phyloP scores from a whole-genome alignment of 2,888 invertebrate species.

The Drosophila pullipes region DNA sequence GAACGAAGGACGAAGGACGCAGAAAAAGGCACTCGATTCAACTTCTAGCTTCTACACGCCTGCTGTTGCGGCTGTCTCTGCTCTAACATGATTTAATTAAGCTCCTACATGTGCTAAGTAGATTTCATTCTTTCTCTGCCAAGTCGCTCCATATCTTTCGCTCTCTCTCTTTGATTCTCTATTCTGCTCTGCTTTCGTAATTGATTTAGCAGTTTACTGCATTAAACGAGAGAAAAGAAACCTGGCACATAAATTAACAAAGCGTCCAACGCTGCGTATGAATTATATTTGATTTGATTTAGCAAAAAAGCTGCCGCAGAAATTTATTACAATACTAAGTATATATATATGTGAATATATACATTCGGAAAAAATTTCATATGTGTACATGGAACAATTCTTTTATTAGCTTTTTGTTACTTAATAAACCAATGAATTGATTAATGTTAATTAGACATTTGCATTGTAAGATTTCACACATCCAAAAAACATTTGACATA shows the following conservation, averaged over 20 bases:
- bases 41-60: background rate
- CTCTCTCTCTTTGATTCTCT: background rate
- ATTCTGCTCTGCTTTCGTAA: conserved; percentile 48
- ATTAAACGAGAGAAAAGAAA: conserved; percentile 59
- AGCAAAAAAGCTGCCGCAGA: conserved; percentile 24
- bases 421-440: background rate
- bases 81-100: conserved; percentile 77
- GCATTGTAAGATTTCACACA: background rate
- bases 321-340: conserved; percentile 30
- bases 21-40: conserved; percentile 7
- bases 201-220: conserved; percentile 76
- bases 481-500: background rate
- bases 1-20: conserved; percentile 37
- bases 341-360: conserved; percentile 23
- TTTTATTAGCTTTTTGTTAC: background rate
- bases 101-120: conserved; percentile 78
- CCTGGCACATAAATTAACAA: conserved; percentile 43
- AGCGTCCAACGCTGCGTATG: conserved; percentile 54
- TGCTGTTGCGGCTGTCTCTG: conserved; percentile 12
- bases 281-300: conserved; percentile 71
- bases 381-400: background rate
- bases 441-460: background rate
- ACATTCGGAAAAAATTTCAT: background rate
- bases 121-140: conserved; percentile 65
- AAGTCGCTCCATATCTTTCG: conserved; percentile 17